A percentile compares a stretch with the other conserved stretches of the same genome.
Evolutionary conservation across 2,113 vertebrate genomes (phyloP).

Genomic region (Urocolius indicus): DNA sequence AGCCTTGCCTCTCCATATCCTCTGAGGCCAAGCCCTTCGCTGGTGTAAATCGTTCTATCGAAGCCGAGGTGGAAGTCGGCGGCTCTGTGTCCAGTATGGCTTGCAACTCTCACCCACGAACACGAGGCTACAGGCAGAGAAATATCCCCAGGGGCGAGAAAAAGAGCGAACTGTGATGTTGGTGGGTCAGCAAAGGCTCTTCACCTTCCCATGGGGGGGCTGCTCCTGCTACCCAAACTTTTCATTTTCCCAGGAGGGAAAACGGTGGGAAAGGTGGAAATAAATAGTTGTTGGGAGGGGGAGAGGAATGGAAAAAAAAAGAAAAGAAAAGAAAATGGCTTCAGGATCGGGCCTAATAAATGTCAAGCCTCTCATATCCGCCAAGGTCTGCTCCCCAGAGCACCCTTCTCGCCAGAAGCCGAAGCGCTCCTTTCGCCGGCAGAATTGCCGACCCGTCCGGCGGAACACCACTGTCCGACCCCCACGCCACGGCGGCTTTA

Average conservation of each 20-base stretch:
- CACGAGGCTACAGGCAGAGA: background rate
- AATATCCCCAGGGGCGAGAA: background rate
- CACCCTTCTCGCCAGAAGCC: background rate
- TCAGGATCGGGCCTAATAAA: background rate
- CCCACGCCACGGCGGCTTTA: fast-evolving
- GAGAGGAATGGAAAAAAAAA: too few species aligned
- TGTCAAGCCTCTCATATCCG: background rate
- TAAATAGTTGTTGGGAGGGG: background rate
- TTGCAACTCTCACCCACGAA: background rate
- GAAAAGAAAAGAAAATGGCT: fast-evolving
- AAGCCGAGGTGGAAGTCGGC: background rate
- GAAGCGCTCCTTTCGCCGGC: background rate
- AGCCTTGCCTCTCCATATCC: background rate
- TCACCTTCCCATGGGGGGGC: background rate
- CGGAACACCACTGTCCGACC: background rate
- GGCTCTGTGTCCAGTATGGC: background rate
- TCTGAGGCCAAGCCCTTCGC: background rate
- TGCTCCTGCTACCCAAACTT: background rate
- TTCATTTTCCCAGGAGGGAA: background rate
- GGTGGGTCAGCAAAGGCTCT: background rate
- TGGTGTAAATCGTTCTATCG: background rate
- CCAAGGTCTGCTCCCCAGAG: background rate
- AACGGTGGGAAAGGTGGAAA: background rate
- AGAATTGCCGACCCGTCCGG: background rate
- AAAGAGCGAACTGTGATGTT: background rate